These are phyloP conservation scores for Pygoscelis adeliae DNA, from an alignment of 2,113 vertebrate genomes.

Conservation along the genomic window DNA sequence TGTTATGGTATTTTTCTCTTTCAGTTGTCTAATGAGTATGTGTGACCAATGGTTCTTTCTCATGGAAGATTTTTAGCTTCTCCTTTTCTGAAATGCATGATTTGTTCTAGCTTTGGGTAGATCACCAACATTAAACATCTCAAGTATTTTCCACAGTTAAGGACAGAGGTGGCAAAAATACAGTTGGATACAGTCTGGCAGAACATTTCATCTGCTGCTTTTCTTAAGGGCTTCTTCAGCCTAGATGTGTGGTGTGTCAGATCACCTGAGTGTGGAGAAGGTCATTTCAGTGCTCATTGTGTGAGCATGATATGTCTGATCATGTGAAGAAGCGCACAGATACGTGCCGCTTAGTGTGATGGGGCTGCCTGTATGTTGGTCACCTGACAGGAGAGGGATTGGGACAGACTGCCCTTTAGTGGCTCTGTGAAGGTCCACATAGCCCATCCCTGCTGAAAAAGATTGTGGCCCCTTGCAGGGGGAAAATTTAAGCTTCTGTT, in stretches of 20 bases:
- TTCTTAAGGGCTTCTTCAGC: background rate
- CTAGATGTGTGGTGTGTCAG: background rate
- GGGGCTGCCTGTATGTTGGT: background rate
- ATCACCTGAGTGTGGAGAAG: background rate
- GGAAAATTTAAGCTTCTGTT: background rate
- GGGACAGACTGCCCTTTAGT: background rate
- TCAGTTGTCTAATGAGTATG: background rate
- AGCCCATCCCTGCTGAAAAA: background rate
- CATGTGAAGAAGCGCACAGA: rapidly evolving
- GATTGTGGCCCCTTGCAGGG: background rate
- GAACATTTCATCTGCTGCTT: background rate
- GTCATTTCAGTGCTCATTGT: rapidly evolving
- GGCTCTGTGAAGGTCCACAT: background rate
- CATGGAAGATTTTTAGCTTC: background rate
- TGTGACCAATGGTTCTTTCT: background rate
- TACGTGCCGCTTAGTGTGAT: background rate
- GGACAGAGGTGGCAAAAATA: background rate
- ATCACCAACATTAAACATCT: background rate
- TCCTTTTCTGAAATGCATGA: background rate
- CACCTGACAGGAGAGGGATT: background rate
- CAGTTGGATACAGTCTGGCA: background rate
- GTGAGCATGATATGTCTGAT: background rate
- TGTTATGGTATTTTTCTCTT: background rate
- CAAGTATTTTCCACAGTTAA: background rate
- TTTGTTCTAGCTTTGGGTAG: background rate